Conservation (phyloP, 1,140 invertebrate species). For the Colletes gigas region DNA sequence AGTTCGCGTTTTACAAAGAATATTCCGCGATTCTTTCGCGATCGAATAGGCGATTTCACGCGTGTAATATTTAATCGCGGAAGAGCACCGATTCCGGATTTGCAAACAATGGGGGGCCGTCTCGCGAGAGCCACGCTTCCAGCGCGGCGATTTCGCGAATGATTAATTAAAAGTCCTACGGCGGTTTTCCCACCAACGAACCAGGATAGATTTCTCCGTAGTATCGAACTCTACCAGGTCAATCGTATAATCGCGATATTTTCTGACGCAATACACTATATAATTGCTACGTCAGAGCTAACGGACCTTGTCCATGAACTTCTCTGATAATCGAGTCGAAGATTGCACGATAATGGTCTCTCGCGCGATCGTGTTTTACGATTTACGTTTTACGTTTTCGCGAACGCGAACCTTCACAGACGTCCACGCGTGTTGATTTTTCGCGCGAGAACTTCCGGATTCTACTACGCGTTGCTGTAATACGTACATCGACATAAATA, state of each 20-base stretch:
- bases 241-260: background rate
- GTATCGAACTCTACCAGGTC: too few relatives aligned
- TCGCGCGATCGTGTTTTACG: background rate
- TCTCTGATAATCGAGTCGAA: slow-evolving; percentile 11
- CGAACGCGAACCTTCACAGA: background rate
- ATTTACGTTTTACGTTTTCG: background rate
- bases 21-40: too few relatives aligned
- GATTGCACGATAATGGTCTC: slow-evolving; percentile 10
- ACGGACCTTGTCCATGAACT: slow-evolving; percentile 46
- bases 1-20: too few relatives aligned
- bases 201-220: too few relatives aligned
- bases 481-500: too few relatives aligned
- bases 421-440: too few relatives aligned
- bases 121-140: background rate
- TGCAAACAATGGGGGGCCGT: background rate
- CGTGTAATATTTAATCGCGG: too few relatives aligned
- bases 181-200: background rate
- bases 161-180: background rate
- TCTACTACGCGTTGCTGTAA: too few relatives aligned
- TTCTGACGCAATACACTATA: slow-evolving; percentile 15
- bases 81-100: background rate
- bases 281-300: slow-evolving; percentile 2
- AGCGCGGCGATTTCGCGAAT: background rate
- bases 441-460: too few relatives aligned
- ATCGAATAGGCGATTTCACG: too few relatives aligned